phyloP scores from a whole-genome alignment of 1,140 invertebrate species.

The Temnothorax longispinosus region DNA sequence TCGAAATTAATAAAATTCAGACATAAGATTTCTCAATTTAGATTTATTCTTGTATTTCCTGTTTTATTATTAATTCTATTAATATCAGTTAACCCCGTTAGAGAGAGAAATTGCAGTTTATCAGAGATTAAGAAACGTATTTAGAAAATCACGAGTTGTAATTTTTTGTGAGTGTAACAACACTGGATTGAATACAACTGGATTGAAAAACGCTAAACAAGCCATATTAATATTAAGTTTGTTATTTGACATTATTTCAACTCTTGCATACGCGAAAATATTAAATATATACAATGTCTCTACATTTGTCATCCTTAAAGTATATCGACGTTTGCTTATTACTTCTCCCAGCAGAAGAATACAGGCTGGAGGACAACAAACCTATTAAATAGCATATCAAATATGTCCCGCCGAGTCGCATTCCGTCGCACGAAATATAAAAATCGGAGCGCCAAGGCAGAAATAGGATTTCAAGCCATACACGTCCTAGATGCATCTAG shows the following conservation, averaged over 20 bases:
- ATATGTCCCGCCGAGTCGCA: slow-evolving; percentile 11
- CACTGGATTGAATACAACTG: neutral
- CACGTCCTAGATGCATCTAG: slow-evolving; percentile 37
- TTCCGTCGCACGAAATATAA: slow-evolving; percentile 52
- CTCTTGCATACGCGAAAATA: neutral
- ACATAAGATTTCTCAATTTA: neutral
- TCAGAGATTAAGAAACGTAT: neutral
- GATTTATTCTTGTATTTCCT: neutral
- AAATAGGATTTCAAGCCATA: slow-evolving; percentile 44
- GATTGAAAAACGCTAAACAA: neutral
- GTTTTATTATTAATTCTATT: neutral
- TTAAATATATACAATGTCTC: neutral
- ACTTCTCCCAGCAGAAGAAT: neutral
- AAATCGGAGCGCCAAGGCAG: slow-evolving; percentile 27
- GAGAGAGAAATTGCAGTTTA: neutral
- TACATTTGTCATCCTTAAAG: neutral
- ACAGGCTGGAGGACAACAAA: neutral
- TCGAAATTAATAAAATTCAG: neutral
- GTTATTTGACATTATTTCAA: neutral
- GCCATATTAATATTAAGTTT: neutral
- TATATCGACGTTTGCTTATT: neutral
- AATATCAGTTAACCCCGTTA: neutral
- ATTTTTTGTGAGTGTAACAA: no score
- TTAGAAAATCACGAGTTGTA: neutral
- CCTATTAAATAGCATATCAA: slow-evolving; percentile 35